Percentiles rank a stretch among this genome's conserved stretches.
Conservation (phyloP, 2,797 vertebrate species). For the Callimico goeldii region DNA sequence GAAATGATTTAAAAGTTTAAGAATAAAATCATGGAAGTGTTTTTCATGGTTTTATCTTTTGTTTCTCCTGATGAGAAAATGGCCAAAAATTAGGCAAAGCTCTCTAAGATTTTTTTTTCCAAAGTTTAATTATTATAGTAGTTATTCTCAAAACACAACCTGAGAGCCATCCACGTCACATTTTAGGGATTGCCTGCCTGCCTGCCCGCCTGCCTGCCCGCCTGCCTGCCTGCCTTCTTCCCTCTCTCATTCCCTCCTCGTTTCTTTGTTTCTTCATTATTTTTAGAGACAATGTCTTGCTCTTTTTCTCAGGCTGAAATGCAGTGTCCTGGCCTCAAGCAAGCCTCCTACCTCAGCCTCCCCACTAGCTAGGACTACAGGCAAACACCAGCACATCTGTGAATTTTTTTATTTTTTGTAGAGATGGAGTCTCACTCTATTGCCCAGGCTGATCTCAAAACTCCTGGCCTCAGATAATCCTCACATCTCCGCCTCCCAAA, state of each 20-base stretch:
- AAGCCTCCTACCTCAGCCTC: too few species aligned
- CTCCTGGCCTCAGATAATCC: too few species aligned
- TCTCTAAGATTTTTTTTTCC: not conserved
- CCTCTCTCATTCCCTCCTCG: too few species aligned
- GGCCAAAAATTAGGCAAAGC: not conserved
- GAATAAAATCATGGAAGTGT: not conserved
- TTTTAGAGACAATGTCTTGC: not conserved
- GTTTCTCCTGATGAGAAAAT: not conserved
- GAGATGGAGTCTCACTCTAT: not conserved
- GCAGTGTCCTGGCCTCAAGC: not conserved
- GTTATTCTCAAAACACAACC: not conserved
- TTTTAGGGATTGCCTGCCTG: not conserved
- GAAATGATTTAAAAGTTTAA: slow-evolving; percentile 1
- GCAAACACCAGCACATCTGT: not conserved
- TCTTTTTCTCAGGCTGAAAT: not conserved
- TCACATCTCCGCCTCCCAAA: too few species aligned
- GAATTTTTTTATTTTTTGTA: not conserved
- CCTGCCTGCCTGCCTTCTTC: rapidly evolving
- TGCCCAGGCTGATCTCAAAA: not conserved
- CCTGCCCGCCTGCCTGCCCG: rapidly evolving
- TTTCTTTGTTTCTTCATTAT: not conserved
- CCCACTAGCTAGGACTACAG: not conserved
- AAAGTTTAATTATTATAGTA: not conserved
- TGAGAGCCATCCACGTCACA: not conserved
- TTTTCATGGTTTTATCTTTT: not conserved